Evolutionary conservation across 2,113 vertebrate genomes (phyloP), one percentile per base, ranked within the genome.

Genomic region (Hystrix cristata): DNA sequence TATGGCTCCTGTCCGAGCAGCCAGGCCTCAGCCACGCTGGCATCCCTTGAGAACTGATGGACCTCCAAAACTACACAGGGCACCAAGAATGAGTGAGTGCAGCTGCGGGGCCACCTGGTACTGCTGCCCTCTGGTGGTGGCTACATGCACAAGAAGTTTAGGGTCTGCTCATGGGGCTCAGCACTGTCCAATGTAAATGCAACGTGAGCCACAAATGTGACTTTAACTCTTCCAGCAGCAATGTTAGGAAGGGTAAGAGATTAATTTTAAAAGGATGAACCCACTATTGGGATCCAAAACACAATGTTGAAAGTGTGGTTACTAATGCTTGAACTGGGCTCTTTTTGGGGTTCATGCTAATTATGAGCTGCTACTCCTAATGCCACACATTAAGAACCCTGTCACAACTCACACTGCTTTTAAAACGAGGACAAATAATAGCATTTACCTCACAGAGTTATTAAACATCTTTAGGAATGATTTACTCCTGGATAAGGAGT

Each of bases 1-100:
- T 99, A 99, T 0, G 99, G 99, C 97, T 99, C 99, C 98, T 99
- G 99, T 0, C 99, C 99, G 84, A 99, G 98, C 96, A 99, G 98
- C 99, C 99, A 99, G n/a, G 99, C 99, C 98, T 99, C 99, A 0
- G 99, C 99, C 97, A 99, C 99, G 0, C 99, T 99, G 0, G 99
- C 99, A 0, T 99, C 99, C 95, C 99, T 98, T 12, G 99, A 99
- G 98, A 99, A 99, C 99, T 99, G 99, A 98, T 99, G 99, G 74
- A 99, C 99, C 98, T 99, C 99, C 99, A 99, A 97, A 98, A 99
- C 99, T 99, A 98, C 88, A 87, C 53, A 92, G 97, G 96, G 87
- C 0, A 46, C 16, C 85, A 55, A 78, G 25, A 8, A 15, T 86
- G 59, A 98, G 95, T 6, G 1, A 85, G 38, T 19, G 18, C 21